phyloP scores from a whole-genome alignment of 1,140 invertebrate genomes.

The Scylla paramamosain region DNA sequence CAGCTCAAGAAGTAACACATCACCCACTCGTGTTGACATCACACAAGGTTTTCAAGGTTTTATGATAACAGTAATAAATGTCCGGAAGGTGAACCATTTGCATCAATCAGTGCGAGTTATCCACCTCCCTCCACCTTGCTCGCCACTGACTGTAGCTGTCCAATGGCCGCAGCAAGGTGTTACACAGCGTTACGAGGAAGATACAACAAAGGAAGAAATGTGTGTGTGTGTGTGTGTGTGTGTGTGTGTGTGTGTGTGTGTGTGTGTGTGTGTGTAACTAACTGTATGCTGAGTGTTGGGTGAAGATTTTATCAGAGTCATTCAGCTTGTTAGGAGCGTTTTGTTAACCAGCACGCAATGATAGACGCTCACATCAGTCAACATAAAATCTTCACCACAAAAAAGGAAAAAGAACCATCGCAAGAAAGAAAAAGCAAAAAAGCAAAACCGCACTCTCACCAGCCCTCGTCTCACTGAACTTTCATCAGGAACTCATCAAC shows the following conservation, averaged over 20 bases:
- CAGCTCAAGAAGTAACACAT: not conserved
- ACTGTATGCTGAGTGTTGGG: too few species aligned
- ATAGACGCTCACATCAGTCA: too few species aligned
- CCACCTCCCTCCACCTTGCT: not conserved
- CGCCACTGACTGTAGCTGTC: not conserved
- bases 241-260: slow-evolving; percentile 41
- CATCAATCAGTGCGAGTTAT: not conserved
- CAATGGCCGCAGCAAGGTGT: not conserved
- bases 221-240: slow-evolving; percentile 6
- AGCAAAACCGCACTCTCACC: too few species aligned
- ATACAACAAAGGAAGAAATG: too few species aligned
- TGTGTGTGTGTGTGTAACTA: not conserved
- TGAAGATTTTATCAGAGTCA: too few species aligned
- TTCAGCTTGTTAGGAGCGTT: not conserved
- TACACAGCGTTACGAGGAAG: not conserved
- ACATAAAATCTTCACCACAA: too few species aligned
- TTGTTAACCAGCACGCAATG: not conserved
- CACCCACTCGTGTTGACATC: not conserved
- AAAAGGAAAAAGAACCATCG: too few species aligned
- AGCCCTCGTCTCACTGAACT: too few species aligned
- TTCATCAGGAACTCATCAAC: too few species aligned
- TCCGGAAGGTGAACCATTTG: not conserved
- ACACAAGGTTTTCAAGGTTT: not conserved
- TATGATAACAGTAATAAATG: not conserved
- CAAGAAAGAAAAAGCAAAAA: too few species aligned